Conservation (phyloP, 2,797 vertebrate species). For the Glossophaga mutica region DNA sequence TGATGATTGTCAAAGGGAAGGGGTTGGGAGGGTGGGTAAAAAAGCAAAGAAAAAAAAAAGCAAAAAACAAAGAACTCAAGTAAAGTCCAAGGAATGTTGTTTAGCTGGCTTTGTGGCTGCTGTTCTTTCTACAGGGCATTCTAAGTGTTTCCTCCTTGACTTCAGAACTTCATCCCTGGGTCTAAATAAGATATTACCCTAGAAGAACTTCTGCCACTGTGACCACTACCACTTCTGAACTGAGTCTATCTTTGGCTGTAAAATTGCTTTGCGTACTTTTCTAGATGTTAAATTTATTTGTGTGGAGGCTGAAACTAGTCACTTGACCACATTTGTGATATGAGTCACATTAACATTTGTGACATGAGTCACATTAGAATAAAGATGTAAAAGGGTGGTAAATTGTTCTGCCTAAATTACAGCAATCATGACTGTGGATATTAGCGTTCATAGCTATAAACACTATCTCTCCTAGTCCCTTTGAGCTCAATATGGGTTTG, state of each 20-base stretch:
- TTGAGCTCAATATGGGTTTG: not conserved
- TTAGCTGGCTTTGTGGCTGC: not conserved
- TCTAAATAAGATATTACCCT: not conserved
- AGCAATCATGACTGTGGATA: not conserved
- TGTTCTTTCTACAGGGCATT: not conserved
- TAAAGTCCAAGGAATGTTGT: not conserved
- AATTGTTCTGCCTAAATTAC: not conserved
- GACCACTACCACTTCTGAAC: not conserved
- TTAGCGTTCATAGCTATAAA: not conserved
- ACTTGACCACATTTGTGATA: conserved; percentile 28
- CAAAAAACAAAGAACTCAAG: not conserved
- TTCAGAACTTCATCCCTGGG: not conserved
- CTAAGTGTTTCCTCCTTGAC: not conserved
- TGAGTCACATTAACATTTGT: conserved; percentile 13
- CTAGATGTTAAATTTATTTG: conserved; percentile 47
- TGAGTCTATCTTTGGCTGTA: conserved; percentile 26
- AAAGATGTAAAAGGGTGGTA: not conserved
- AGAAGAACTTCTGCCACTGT: not conserved
- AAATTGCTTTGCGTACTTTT: conserved; percentile 39
- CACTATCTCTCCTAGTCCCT: not conserved
- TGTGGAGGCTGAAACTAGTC: conserved; percentile 42
- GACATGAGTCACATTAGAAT: conserved; percentile 13
- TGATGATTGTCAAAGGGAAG: not conserved
- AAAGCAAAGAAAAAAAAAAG: not conserved
- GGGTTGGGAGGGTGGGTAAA: not conserved